Evolutionary conservation across 2,797 vertebrate genomes (phyloP), one percentile per base, ranked within the genome.

Genomic region (Poecilia wingei): DNA sequence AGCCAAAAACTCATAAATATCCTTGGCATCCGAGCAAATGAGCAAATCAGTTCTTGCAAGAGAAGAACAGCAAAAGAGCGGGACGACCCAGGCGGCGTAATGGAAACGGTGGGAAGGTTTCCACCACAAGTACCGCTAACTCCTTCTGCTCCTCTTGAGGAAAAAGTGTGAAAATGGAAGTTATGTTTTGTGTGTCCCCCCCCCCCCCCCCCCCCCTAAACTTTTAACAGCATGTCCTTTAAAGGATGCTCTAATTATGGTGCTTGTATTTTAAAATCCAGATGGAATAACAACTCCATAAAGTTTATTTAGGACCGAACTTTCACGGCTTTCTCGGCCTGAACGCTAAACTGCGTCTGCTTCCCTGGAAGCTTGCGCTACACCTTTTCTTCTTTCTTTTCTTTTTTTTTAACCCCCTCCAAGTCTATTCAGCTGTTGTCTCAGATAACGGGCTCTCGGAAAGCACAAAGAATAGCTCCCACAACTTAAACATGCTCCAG

Each of bases 1-100:
- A 2, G 86, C 86, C 85, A 88, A 81, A 88, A 84, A 79, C 83
- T 87, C 86, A 87, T 89, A 88, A 91, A 93, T 91, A 89, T 83
- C 77, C 45, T 16, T 90, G 84, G 87, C 86, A 87, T 75, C 1
- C 1, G 71, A 46, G 55, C 82, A 81, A 81, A 82, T 84, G 72
- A 82, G 78, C 81, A 87, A 81, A 85, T 79, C 78, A 66, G 78
- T 57, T 59, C 28, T 59, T 57, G 0, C 80, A 76, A 83, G 82
- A 79, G 49, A 43, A 72, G 61, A 84, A 57, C 75, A 75, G 71
- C n/a, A 22, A 69, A 3, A 47, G 73, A 72, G 74, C 73, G 43
- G 76, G 72, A 80, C 74, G 64, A 73, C 75, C 45, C 39, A 1
- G 4, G 43, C 74, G 82, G 72, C 80, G 86, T 82, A 77, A 90